Evolutionary conservation across 2,888 invertebrate species (phyloP).

Genomic region (Meiosimyza decipiens): DNA sequence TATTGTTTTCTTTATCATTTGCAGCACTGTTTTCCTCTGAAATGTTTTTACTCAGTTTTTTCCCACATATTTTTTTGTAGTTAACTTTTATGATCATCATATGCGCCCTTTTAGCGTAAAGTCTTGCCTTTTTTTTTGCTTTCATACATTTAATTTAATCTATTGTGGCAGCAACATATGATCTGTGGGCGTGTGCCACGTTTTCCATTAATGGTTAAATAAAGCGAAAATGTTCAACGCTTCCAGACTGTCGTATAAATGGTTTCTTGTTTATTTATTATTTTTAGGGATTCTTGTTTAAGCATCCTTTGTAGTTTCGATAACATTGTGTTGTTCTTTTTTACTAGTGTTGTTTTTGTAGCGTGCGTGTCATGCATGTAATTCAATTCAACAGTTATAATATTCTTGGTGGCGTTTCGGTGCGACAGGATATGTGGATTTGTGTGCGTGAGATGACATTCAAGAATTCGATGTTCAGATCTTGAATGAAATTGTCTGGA

Average conservation of each 20-base stretch:
- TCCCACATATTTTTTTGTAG: too few species aligned
- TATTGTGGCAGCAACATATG: too few species aligned
- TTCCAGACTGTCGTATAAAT: not conserved
- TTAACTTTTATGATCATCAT: too few species aligned
- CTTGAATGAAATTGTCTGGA: not conserved
- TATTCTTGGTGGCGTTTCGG: not conserved
- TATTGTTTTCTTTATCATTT: too few species aligned
- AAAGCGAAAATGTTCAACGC: too few species aligned
- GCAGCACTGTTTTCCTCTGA: too few species aligned
- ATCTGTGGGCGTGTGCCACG: too few species aligned
- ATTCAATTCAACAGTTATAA: conserved; percentile 31
- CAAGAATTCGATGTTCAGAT: not conserved
- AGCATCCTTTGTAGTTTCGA: not conserved
- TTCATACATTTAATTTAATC: too few species aligned
- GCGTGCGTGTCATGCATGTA: conserved; percentile 31
- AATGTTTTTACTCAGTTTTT: too few species aligned
- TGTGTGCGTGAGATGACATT: not conserved
- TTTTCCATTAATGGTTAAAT: too few species aligned
- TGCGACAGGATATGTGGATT: not conserved
- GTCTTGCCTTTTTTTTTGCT: too few species aligned
- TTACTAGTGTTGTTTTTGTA: not conserved
- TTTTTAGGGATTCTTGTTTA: not conserved
- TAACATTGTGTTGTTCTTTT: not conserved
- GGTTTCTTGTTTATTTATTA: conserved; percentile 12
- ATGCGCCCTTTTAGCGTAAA: too few species aligned